A percentile compares a stretch with the other conserved stretches of the same genome.
phyloP scores from a whole-genome alignment of 2,113 vertebrate species.

The Axis porcinus region DNA sequence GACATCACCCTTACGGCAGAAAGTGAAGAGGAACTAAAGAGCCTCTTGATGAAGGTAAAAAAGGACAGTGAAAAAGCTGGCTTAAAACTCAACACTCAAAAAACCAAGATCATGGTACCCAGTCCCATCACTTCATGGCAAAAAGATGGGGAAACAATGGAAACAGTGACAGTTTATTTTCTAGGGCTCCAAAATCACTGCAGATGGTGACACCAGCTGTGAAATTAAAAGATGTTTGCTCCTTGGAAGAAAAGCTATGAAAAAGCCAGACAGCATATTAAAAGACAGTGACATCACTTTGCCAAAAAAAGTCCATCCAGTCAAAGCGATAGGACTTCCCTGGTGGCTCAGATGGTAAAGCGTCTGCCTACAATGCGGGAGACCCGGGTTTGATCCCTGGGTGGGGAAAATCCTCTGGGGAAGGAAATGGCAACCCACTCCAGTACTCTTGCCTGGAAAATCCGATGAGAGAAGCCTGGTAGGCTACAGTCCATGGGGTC shows the following conservation, averaged over 20 bases:
- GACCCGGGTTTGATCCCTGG: no score
- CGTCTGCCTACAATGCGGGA: no score
- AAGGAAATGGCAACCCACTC: no score
- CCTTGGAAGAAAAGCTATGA: background rate
- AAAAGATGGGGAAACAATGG: background rate
- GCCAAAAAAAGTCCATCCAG: background rate
- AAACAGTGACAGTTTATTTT: background rate
- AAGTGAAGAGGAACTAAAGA: background rate
- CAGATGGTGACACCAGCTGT: background rate
- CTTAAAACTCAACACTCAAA: background rate
- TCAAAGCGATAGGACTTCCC: background rate
- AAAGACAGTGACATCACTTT: background rate
- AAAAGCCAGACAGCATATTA: background rate
- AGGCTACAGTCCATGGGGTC: no score
- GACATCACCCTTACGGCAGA: background rate
- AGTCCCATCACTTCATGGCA: background rate
- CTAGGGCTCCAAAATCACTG: background rate
- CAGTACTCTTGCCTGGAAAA: no score
- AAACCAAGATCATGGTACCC: background rate
- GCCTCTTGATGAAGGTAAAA: background rate
- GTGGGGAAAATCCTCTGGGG: no score
- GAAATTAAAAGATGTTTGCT: background rate
- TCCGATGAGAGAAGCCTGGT: no score
- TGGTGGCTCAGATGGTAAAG: no score
- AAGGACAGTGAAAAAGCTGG: background rate